A percentile compares a stretch with the other conserved stretches of the same genome.
Evolutionary conservation across 2,113 vertebrate genomes (phyloP).

Genomic region (Erpornis zantholeuca): DNA sequence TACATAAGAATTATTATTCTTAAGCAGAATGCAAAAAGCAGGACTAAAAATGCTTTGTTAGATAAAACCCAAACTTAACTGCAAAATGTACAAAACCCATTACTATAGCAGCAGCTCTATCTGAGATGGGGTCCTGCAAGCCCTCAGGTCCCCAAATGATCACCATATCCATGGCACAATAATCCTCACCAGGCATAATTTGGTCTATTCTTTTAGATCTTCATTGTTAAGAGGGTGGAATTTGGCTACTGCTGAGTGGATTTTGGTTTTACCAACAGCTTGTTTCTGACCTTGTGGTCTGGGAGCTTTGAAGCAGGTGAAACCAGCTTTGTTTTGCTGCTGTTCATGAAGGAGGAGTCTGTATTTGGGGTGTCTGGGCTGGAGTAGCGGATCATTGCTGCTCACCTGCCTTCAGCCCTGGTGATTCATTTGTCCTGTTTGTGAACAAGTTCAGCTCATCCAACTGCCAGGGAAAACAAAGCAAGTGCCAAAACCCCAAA

Average conservation of each 20-base stretch:
- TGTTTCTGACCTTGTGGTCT: neutral
- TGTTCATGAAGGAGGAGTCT: neutral
- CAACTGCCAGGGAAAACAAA: neutral
- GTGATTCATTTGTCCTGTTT: neutral
- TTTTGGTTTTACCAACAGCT: neutral
- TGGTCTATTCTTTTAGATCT: neutral
- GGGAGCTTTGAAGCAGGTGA: neutral
- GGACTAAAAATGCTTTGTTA: neutral
- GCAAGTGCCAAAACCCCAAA: neutral
- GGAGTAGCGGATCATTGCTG: neutral
- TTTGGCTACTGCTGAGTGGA: neutral
- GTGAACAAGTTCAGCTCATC: neutral
- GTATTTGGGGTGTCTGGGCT: neutral
- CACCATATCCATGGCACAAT: rapidly evolving
- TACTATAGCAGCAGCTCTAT: neutral
- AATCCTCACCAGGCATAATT: neutral
- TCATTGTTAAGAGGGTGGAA: neutral
- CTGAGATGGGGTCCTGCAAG: rapidly evolving
- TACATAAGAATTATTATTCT: neutral
- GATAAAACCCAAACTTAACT: neutral
- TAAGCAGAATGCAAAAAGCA: neutral
- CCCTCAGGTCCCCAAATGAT: neutral
- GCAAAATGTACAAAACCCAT: neutral
- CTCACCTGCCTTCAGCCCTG: neutral
- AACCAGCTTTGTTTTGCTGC: neutral